Evolutionary conservation across 2,113 vertebrate genomes (phyloP), one percentile per base, ranked within the genome.

Genomic region (Arenaria interpres): DNA sequence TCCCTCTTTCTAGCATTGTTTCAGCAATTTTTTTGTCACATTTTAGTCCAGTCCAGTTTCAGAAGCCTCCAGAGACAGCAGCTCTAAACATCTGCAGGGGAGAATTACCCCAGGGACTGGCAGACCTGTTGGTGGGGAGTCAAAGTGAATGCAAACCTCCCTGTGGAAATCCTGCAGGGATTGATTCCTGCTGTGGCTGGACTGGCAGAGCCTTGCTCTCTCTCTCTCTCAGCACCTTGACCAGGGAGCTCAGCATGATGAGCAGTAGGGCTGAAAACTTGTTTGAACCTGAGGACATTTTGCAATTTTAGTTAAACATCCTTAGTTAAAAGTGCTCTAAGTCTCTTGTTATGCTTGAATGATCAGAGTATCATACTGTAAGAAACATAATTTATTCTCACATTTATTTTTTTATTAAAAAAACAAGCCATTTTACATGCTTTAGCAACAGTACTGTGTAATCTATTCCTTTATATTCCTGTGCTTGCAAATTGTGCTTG

Each of bases 381-480:
- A 54, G 37, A 68, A 85, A 80, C 16, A 37, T 62, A 89, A 91
- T 91, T 88, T 86, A 93, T 93, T 75, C 48, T 72, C 39, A 73
- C 4, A 3, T 74, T 39, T 92, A 57, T 68, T 93, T 80, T 15
- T 90, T 87, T 85, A 45, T 74, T 85, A 53, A 78, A 96, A 84
- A 2, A 23, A 80, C 13, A 63, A 63, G 33, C 15, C 48, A 56
- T 89, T 79, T 43, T 72, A 63, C 2, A 7, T 54, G 22, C 53
- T 82, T 85, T 91, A 92, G 71, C 35, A 93, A 73, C 54, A 51
- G 25, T 32, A 60, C 11, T 27, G 28, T 63, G 10, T 67, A 59
- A 83, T 74, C 32, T 80, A 32, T 43, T 90, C 53, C 51, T 89
- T 72, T 59, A 22, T 46, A 83, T 85, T 88, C 87, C 50, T 84